Conservation (phyloP, 2,888 invertebrate species). For the Acrobasis repandana region DNA sequence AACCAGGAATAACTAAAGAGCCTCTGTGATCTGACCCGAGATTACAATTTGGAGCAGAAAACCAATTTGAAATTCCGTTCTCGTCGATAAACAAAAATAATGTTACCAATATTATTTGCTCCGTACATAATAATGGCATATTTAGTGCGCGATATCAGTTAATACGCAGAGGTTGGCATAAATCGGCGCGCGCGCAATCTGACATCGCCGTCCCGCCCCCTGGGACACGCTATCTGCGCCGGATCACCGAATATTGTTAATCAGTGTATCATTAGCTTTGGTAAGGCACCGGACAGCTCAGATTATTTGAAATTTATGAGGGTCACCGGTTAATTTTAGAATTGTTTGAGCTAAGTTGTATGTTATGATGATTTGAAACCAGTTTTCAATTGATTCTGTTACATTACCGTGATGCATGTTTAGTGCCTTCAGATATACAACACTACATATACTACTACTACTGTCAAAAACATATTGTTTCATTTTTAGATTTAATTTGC, state of each 20-base stretch:
- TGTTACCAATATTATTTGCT: slow-evolving; percentile 68
- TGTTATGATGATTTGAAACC: background rate
- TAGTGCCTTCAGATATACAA: too few relatives aligned
- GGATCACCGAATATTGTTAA: slow-evolving; percentile 81
- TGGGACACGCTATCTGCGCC: slow-evolving; percentile 77
- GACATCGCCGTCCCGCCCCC: slow-evolving; percentile 68
- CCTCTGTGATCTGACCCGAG: slow-evolving; percentile 16
- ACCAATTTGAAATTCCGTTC: slow-evolving; percentile 57
- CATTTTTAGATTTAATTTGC: too few relatives aligned
- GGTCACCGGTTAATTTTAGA: slow-evolving; percentile 7
- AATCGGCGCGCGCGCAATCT: slow-evolving; percentile 76
- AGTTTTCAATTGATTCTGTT: too few relatives aligned
- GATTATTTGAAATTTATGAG: slow-evolving; percentile 13
- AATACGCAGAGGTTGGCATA: slow-evolving; percentile 78
- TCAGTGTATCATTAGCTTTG: slow-evolving; percentile 79
- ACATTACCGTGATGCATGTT: too few relatives aligned
- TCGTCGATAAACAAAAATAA: slow-evolving; percentile 64
- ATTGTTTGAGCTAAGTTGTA: background rate
- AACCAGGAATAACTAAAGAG: slow-evolving; percentile 20
- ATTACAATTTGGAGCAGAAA: slow-evolving; percentile 25
- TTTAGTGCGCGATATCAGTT: slow-evolving; percentile 80
- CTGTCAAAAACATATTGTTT: too few relatives aligned
- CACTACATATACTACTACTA: too few relatives aligned
- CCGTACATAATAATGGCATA: slow-evolving; percentile 81
- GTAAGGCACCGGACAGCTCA: slow-evolving; percentile 26